Base-by-base conservation (phyloP, 2,797 vertebrate species). In the Atherinosoma microstoma region DNA sequence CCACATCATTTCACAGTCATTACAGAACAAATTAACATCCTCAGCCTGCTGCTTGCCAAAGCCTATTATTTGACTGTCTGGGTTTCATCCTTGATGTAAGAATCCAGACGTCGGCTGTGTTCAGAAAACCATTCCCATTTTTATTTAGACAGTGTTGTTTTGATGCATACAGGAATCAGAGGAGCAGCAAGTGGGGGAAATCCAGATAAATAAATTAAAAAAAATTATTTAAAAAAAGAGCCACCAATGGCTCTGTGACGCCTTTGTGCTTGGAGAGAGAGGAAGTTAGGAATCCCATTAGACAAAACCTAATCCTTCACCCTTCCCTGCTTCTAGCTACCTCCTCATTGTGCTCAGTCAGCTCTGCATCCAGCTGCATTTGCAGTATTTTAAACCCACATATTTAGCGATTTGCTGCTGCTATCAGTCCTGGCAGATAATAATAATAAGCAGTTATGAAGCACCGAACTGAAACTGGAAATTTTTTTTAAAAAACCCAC, bases 201-300 rank as follows among this genome's bases (percentile, higher is more conserved):
- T 68, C 88, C 75, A 64, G 58, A 40, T 34, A 3, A 8, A 47
- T 47, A 42, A 16, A 4, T 32, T 32, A 40, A 20, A 45, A 45
- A 45, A 20, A 15, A 13, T 16, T 16, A 1, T 32, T 32, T 45
- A 62, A 72, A 66, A 45, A 60, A 32, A 62, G 13, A 60, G 67
- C 67, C 10, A 68, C 82, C 77, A 82, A 85, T 82, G 70, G 83
- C 78, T 86, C 64, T 36, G 20, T 51, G 73, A 85, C 61, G 84
- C 64, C 73, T 90, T 88, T 92, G 86, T 87, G 68, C 75, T 78
- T 4, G 0, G 54, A 83, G 84, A 86, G 79, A 82, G 80, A 83
- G 70, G 71, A 83, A 85, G 73, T 73, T 78, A 85, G 76, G 82
- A 88, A 91, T 88, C 89, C 89, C 70, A 88, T 90, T 87, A 87